Base-by-base conservation (phyloP, 2,888 invertebrate genomes). In the Drosophila fungiperda region DNA sequence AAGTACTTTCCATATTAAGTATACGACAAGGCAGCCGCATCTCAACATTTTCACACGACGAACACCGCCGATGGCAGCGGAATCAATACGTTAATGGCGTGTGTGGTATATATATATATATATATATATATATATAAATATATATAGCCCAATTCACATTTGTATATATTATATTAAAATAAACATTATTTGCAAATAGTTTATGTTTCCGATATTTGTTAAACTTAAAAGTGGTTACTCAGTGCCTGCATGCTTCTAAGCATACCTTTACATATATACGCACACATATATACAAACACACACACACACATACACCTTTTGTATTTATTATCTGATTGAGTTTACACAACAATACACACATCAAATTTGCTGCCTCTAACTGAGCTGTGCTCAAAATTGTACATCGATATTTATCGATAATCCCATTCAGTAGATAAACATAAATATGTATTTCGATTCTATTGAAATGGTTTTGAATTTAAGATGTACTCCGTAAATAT, bases 21-120 rank as follows among this genome's bases (percentile, higher is more conserved):
- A 64, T 72, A 67, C 76, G 63, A 66, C 76, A 70, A 38, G 70
- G 49, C 42, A 53, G 70, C 70, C 70, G 49, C 74, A 64, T 63
- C 74, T 64, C 69, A 75, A 57, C 38, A 29, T 42, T 35, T 40
- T 12, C 38, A 26, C 26, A 54, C 33, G 15, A 53, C 26, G 17
- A 17, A 29, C 17, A 29, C 26, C 26, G 29, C 17, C 5, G 23
- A 50, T n/a, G 42, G 52, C 54, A n/a, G 53, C 17, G n/a, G 63
- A 48, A 64, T 76, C 77, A 64, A 76, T 76, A 48, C 36, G 11
- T 3, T 36, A 23, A 29, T 55, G 63, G 69, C 77, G 73, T 73
- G 78, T 23, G 45, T 20, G 29, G 1, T 23, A 23, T 6, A 29
- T 29, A 29, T 29, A 29, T 29, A 5, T 29, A 29, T 29, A 29